phyloP scores from a whole-genome alignment of 1,140 invertebrate species.

The Eriosoma lanigerum region DNA sequence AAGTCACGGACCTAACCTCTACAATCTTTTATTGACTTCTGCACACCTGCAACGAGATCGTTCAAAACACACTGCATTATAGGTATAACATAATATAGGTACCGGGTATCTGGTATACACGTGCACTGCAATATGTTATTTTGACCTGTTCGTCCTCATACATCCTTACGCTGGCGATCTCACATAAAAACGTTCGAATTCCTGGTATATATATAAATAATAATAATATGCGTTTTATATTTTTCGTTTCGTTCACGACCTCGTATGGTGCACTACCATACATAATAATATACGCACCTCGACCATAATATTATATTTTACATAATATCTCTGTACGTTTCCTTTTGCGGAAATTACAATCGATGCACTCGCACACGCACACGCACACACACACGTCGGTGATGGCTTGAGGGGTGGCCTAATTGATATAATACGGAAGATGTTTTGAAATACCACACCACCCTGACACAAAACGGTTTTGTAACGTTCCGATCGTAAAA shows the following conservation, averaged over 20 bases:
- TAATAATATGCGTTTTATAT: not conserved
- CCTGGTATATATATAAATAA: not conserved
- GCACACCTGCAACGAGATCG: not conserved
- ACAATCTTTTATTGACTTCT: conserved; percentile 23
- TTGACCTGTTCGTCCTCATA: not conserved
- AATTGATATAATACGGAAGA: conserved; percentile 39
- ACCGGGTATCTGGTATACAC: not conserved
- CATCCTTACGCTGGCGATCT: too few species aligned
- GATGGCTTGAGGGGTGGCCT: not conserved
- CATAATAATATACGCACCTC: too few species aligned
- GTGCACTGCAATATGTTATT: not conserved
- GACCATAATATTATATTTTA: too few species aligned
- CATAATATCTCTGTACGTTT: not conserved
- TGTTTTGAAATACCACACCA: conserved; percentile 37
- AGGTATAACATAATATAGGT: not conserved
- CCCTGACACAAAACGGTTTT: conserved; percentile 12
- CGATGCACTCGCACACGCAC: not conserved
- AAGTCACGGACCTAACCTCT: conserved; percentile 30
- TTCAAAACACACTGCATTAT: not conserved
- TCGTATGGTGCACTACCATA: too few species aligned
- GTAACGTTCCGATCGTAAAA: conserved; percentile 19
- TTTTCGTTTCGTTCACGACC: not conserved
- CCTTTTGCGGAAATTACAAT: not conserved
- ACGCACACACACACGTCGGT: not conserved
- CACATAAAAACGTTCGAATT: conserved; percentile 1